Percentiles rank a stretch among this genome's conserved stretches.
Conservation (phyloP, 2,888 invertebrate genomes). For the Troglohyphantes excavatus region DNA sequence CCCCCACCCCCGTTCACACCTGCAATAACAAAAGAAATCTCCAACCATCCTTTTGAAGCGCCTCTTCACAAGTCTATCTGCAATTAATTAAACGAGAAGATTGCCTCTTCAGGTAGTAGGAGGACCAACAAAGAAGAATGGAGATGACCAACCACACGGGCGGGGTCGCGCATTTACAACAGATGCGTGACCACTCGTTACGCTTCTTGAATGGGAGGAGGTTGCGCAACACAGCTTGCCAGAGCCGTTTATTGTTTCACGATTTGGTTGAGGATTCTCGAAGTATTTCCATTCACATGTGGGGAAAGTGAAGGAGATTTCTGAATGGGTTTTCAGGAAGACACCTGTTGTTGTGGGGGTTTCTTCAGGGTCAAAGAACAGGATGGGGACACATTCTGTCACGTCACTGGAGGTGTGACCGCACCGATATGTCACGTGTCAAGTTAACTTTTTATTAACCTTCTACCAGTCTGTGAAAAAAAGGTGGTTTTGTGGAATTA, state of each 20-base stretch:
- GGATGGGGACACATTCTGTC: slow-evolving; percentile 5
- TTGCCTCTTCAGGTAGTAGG: no score
- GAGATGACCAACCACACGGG: slow-evolving; percentile 19
- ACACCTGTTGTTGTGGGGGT: slow-evolving; percentile 25
- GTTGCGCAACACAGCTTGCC: background rate
- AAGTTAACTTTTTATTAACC: no score
- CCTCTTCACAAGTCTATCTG: no score
- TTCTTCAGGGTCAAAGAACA: slow-evolving; percentile 15
- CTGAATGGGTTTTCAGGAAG: slow-evolving; percentile 17
- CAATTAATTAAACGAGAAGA: no score
- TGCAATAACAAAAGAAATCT: no score
- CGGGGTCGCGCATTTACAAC: slow-evolving; percentile 45
- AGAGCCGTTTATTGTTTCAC: slow-evolving; percentile 31
- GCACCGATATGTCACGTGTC: no score
- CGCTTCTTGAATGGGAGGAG: slow-evolving; percentile 54
- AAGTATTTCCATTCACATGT: slow-evolving; percentile 53
- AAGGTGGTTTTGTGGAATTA: no score
- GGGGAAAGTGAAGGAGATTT: background rate
- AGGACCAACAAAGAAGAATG: no score
- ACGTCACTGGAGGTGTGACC: background rate
- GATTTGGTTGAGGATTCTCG: background rate
- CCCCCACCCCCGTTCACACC: no score
- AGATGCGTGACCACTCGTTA: slow-evolving; percentile 71
- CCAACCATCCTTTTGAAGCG: no score
- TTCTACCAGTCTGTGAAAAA: no score